phyloP scores from a whole-genome alignment of 2,888 invertebrate genomes.

The Patella ulyssiponensis region DNA sequence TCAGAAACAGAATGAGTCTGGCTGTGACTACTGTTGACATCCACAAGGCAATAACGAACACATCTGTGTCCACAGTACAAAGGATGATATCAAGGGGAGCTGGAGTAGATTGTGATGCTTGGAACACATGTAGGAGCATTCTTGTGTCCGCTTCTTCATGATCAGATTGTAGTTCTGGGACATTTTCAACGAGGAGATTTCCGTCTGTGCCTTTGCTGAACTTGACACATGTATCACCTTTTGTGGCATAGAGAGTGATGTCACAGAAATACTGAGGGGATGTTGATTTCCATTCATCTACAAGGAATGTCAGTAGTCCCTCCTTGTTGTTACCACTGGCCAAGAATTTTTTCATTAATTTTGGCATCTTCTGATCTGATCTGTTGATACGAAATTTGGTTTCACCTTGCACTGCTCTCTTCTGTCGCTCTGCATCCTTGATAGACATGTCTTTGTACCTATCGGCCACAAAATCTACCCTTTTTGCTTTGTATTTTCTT shows the following conservation, averaged over 20 bases:
- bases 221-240: slow-evolving; percentile 1
- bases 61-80: slow-evolving; percentile 16
- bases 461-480: slow-evolving; percentile 20
- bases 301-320: slow-evolving; percentile 13
- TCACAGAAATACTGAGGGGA: not conserved
- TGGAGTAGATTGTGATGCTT: not conserved
- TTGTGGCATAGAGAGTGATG: slow-evolving; percentile 6
- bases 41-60: slow-evolving; percentile 15
- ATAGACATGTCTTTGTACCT: slow-evolving; percentile 10
- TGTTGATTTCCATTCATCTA: slow-evolving; percentile 9
- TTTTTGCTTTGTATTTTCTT: not conserved
- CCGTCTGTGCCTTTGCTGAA: not conserved
- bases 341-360: slow-evolving; percentile 15
- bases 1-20: not conserved
- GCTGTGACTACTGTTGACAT: not conserved
- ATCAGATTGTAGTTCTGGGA: not conserved
- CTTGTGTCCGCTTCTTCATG: not conserved
- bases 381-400: slow-evolving; percentile 12
- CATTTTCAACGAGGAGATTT: not conserved
- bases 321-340: slow-evolving; percentile 16
- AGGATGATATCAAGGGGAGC: not conserved
- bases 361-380: slow-evolving; percentile 20
- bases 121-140: no score
- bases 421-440: slow-evolving; percentile 10
- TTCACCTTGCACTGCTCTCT: not conserved